Percentiles rank a stretch among this genome's conserved stretches.
Conservation (phyloP, 2,113 vertebrate genomes). For the Canis aureus region DNA sequence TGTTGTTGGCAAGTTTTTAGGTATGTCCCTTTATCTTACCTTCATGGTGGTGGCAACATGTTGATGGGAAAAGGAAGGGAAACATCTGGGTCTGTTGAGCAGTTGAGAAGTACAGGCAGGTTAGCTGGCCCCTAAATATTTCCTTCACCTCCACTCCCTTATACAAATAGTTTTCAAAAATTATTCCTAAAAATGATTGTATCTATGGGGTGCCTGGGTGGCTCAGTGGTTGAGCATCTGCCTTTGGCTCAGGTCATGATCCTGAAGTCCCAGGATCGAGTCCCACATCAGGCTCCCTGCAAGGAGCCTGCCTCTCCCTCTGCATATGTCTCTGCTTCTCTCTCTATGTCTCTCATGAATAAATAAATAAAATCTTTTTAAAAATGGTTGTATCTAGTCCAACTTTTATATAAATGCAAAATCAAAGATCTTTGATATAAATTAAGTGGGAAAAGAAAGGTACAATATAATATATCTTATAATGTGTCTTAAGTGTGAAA, state of each 20-base stretch:
- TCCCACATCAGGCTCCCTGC: too few species aligned
- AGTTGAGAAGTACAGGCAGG: not conserved
- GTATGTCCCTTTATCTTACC: not conserved
- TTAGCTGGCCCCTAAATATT: not conserved
- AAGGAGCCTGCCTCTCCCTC: too few species aligned
- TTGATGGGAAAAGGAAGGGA: not conserved
- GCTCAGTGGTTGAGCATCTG: too few species aligned
- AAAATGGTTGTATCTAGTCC: not conserved
- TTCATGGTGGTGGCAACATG: not conserved
- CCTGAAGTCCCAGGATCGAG: too few species aligned
- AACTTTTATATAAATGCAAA: not conserved
- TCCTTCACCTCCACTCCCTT: not conserved
- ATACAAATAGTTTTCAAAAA: not conserved
- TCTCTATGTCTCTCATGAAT: too few species aligned
- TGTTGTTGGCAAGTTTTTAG: not conserved
- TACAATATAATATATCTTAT: not conserved
- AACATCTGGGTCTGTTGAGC: not conserved
- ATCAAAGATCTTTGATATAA: not conserved
- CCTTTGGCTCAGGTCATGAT: too few species aligned
- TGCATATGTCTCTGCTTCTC: too few species aligned
- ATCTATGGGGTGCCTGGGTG: not conserved
- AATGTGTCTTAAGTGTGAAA: not conserved
- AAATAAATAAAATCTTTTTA: too few species aligned
- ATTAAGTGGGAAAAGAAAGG: not conserved
- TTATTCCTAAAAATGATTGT: not conserved